Base-by-base conservation (phyloP, 1,140 invertebrate species). In the Daktulosphaira vitifoliae region DNA sequence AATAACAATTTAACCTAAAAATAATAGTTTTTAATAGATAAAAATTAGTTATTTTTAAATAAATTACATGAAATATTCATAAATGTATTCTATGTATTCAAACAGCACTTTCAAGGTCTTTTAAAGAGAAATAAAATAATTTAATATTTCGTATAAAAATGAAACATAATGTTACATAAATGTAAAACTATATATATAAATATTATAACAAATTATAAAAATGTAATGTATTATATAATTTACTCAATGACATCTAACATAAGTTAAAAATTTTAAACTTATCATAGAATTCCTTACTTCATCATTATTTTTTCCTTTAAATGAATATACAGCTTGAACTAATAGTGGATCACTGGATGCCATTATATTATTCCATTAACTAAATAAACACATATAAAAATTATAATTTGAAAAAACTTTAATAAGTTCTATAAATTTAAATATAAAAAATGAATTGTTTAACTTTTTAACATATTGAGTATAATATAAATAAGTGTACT, bases 251-350 rank as follows among this genome's bases (percentile, higher is more conserved):
- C n/a, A n/a, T n/a, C n/a, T n/a, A n/a, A n/a, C n/a, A n/a, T n/a
- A n/a, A n/a, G n/a, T n/a, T n/a, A n/a, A n/a, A n/a, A n/a, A n/a
- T n/a, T n/a, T n/a, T n/a, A n/a, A n/a, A n/a, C n/a, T n/a, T n/a
- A n/a, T n/a, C n/a, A n/a, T n/a, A n/a, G n/a, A n/a, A n/a, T n/a
- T n/a, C 70, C 77, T 76, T 78, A 90, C 88, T 81, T 97, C 94
- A 80, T 98, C 95, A 80, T 97, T 97, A 74, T 97, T 97, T 75
- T 86, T 88, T 51, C 92, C 92, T 78, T 91, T 91, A 75, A 96
- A 98, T 67, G 89, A 87, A 77, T 90, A 93, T 50, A 95, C 79
- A 66, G 93, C 92, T 74, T 90, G 87, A 9, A 96, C 92, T 69
- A 90, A 79, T 73, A 84, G 81, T 70, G 84, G 84, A 73, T 83